Evolutionary conservation across 2,888 invertebrate species (phyloP), one percentile per base, ranked within the genome.

Genomic region (Phoronis australis): DNA sequence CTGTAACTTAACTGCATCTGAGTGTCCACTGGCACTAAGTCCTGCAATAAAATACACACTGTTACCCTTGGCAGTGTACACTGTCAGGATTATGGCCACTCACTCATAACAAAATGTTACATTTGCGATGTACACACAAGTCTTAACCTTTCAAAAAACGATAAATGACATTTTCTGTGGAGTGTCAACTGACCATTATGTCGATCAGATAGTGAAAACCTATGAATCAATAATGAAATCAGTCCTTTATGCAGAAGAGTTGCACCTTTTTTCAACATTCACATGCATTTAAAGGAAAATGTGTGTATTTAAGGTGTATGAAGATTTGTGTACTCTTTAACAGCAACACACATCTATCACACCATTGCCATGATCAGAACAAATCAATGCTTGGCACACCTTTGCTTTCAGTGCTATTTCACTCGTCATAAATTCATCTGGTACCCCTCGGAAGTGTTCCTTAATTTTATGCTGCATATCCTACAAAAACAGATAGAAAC

Each of bases 401-500:
- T 73, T 75, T 27, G 75, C 73, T 64, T 68, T 69, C 37, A 69
- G 64, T 15, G 77, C 73, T 45, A 69, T 54, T 48, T 75, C 73
- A 61, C 68, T 71, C 9, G 72, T 73, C 70, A 76, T 73, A 53
- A 75, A 78, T 51, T 78, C 78, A 69, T 78, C 78, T 24, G 76
- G 75, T 37, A 73, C 65, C 21, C 72, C 73, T 42, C 71, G 51
- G 54, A 76, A 78, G 51, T 71, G 65, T 50, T 76, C 76, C 50
- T 65, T 68, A 37, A 78, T 70, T 60, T 75, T 77, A 50, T 75
- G 63, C 47, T 75, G 74, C 52, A 73, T 64, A 62, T 78, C 77
- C 77, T 77, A 54, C 9, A 54, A 57, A 51, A 37, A 48, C 31
- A 42, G 42, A 42, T 6, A 42, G 18, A 6, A 42, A 39, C 9